Conservation (phyloP, 2,888 invertebrate species). For the Oscheius sp. region DNA sequence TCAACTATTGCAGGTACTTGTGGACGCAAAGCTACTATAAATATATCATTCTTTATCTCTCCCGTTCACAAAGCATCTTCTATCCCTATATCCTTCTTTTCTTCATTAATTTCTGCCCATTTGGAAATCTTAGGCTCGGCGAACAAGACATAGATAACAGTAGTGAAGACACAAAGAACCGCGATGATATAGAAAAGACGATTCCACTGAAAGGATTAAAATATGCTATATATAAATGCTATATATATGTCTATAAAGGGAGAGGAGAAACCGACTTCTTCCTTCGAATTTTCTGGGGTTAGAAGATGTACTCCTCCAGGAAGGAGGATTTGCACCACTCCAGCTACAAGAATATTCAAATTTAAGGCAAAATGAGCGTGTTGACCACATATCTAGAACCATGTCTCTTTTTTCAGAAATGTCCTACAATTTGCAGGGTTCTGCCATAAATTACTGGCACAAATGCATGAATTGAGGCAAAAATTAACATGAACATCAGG, state of each 20-base stretch:
- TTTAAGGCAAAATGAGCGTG: constrained; percentile 49
- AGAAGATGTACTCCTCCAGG: constrained; percentile 44
- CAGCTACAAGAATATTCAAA: constrained; percentile 48
- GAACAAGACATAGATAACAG: constrained; percentile 35
- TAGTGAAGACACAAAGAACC: constrained; percentile 33
- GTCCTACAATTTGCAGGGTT: constrained; percentile 50
- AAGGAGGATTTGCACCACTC: constrained; percentile 48
- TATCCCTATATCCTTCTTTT: too few species aligned
- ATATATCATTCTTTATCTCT: too few species aligned
- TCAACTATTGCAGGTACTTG: too few species aligned
- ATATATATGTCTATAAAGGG: neutral
- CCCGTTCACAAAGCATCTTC: too few species aligned
- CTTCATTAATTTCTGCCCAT: constrained; percentile 36
- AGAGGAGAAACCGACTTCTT: constrained; percentile 31
- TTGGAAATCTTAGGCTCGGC: constrained; percentile 32
- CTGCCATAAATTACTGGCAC: constrained; percentile 49
- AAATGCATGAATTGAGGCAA: constrained; percentile 48
- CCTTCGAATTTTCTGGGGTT: constrained; percentile 43
- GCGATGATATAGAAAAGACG: constrained; percentile 45
- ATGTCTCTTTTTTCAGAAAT: neutral
- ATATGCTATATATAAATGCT: too few species aligned
- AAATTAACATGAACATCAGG: constrained; percentile 40
- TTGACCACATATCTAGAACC: constrained; percentile 42
- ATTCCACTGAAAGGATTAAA: constrained; percentile 43
- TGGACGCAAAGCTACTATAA: too few species aligned